Percentiles rank a stretch among this genome's conserved stretches.
Evolutionary conservation across 2,797 vertebrate genomes (phyloP).

Genomic region (Channallabes apus): DNA sequence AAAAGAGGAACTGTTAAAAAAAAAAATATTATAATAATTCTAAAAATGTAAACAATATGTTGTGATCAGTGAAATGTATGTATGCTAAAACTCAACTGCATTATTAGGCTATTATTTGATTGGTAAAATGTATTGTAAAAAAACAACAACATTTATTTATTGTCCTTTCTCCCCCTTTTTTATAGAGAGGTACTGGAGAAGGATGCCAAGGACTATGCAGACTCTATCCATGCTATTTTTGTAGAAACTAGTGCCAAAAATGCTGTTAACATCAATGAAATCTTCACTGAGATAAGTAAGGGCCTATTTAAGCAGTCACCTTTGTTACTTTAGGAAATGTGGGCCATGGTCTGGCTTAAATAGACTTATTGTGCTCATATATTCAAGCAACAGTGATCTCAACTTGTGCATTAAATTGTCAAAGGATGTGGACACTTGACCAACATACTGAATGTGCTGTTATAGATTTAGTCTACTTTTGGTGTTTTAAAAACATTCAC

Average conservation of each 20-base stretch:
- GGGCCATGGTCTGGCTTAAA: not conserved
- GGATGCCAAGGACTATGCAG: slow-evolving; percentile 97
- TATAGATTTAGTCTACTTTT: not conserved
- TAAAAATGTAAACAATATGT: too few relatives aligned
- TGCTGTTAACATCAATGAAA: slow-evolving; percentile 97
- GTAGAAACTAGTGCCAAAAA: slow-evolving; percentile 98
- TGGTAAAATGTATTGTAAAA: not conserved
- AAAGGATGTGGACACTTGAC: not conserved
- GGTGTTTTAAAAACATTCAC: not conserved
- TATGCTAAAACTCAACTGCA: not conserved
- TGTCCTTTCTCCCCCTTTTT: slow-evolving; percentile 48
- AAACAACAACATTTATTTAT: not conserved
- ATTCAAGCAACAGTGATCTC: not conserved
- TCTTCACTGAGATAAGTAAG: slow-evolving; percentile 99
- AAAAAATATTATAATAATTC: too few relatives aligned
- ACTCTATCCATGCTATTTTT: slow-evolving; percentile 97
- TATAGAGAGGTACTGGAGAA: slow-evolving; percentile 93
- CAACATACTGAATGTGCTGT: not conserved
- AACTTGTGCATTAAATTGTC: not conserved
- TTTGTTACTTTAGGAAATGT: not conserved
- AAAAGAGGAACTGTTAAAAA: too few relatives aligned
- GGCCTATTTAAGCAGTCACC: slow-evolving; percentile 55
- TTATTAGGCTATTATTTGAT: not conserved
- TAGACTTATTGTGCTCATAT: not conserved
- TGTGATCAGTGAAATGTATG: not conserved